These are phyloP conservation scores for Scalopus aquaticus DNA, from an alignment of 2,113 vertebrate species.

Conservation along the genomic window DNA sequence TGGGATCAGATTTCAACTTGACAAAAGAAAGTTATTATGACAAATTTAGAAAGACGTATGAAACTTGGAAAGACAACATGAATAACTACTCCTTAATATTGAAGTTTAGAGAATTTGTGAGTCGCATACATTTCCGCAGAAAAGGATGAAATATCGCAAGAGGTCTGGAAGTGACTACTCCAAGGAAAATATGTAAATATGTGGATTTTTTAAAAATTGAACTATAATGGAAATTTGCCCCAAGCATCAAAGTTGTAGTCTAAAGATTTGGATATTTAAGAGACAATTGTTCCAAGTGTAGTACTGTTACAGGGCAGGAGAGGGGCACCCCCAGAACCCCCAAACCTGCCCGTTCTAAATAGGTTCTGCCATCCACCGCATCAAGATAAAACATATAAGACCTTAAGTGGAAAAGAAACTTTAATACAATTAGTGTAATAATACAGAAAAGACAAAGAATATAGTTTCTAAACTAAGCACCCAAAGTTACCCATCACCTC, in stretches of 20 bases:
- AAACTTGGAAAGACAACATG: conserved; percentile 68
- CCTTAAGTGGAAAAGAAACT: no score
- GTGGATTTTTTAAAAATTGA: not conserved
- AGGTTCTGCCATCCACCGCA: no score
- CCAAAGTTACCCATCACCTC: no score
- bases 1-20: conserved; percentile 23
- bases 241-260: not conserved
- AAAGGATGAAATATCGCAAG: conserved; percentile 32
- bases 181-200: not conserved
- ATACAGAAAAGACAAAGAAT: no score
- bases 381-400: no score
- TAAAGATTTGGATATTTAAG: conserved; percentile 8
- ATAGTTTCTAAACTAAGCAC: no score
- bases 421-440: no score
- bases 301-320: no score
- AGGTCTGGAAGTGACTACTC: not conserved
- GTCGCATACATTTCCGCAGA: conserved; percentile 69
- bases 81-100: conserved; percentile 79
- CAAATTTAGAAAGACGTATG: conserved; percentile 20
- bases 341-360: no score
- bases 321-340: no score
- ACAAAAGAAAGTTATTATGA: conserved; percentile 48
- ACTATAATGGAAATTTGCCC: not conserved
- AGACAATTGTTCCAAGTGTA: not conserved
- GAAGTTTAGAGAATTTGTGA: conserved; percentile 84